Evolutionary conservation across 2,888 invertebrate genomes (phyloP).

Genomic region (Hyalella azteca): DNA sequence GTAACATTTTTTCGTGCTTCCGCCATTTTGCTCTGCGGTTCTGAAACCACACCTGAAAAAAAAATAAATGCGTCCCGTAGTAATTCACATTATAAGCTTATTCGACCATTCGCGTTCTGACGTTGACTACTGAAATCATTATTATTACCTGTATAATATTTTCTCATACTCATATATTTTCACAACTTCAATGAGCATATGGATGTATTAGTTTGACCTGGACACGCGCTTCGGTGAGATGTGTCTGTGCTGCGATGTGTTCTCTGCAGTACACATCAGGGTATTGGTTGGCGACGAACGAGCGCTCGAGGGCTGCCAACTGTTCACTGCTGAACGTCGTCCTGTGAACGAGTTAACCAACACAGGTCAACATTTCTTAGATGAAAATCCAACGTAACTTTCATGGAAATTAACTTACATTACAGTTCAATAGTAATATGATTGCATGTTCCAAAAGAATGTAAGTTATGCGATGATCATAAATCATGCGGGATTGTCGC

Average conservation of each 20-base stretch:
- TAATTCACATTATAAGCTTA: neutral
- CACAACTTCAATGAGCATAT: neutral
- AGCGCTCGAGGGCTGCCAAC: neutral
- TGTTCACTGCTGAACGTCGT: conserved; percentile 28
- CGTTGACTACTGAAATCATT: neutral
- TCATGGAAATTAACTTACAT: too few relatives aligned
- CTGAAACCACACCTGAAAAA: conserved; percentile 2
- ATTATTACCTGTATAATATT: neutral
- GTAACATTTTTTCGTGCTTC: neutral
- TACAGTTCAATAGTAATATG: too few relatives aligned
- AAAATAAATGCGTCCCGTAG: neutral
- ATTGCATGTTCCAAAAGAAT: too few relatives aligned
- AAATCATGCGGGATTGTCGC: too few relatives aligned
- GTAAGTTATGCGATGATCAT: too few relatives aligned
- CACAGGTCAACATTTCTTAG: too few relatives aligned
- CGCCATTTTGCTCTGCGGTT: conserved; percentile 17
- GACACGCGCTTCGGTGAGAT: neutral
- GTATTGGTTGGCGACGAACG: conserved; percentile 15
- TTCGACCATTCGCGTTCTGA: neutral
- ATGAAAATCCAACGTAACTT: too few relatives aligned
- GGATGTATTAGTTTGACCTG: neutral
- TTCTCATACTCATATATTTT: neutral
- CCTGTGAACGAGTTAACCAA: too few relatives aligned
- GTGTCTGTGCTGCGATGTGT: neutral
- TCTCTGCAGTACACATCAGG: conserved; percentile 27